Evolutionary conservation across 1,140 invertebrate species (phyloP).

Genomic region (Laupala kohalensis): DNA sequence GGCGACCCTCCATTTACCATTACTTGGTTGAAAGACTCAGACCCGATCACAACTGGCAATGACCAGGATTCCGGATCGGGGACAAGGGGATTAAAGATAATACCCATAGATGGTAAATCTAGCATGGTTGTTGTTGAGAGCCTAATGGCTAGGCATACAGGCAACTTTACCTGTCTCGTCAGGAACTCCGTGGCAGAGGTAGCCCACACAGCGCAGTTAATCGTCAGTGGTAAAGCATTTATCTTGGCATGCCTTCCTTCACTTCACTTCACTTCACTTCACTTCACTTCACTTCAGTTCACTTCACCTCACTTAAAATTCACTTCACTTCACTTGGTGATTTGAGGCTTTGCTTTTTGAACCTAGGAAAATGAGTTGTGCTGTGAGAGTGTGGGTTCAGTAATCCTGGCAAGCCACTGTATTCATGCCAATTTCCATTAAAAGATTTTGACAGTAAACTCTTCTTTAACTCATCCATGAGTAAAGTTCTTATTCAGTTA

Average conservation of each 20-base stretch:
- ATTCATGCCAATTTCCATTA: too few relatives aligned
- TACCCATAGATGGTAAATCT: constrained; percentile 5
- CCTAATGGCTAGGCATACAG: constrained; percentile 30
- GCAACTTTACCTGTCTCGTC: constrained; percentile 37
- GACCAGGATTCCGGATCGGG: neutral
- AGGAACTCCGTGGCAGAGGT: constrained; percentile 22
- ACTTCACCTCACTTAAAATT: neutral
- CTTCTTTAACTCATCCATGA: too few relatives aligned
- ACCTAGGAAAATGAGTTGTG: neutral
- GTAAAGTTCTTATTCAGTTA: too few relatives aligned
- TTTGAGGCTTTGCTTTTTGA: neutral
- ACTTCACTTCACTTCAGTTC: neutral
- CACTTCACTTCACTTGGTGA: neutral
- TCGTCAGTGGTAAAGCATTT: constrained; percentile 20
- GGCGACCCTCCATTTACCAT: constrained; percentile 39
- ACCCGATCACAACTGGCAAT: neutral
- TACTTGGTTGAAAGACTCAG: constrained; percentile 33
- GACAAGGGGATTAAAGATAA: neutral
- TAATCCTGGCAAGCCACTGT: neutral
- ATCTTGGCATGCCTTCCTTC: constrained; percentile 1
- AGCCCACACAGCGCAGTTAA: constrained; percentile 17
- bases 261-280: neutral
- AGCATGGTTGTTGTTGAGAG: constrained; percentile 7
- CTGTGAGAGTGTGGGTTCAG: neutral
- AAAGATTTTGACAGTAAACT: too few relatives aligned